Base-by-base conservation (phyloP, 2,888 invertebrate genomes). In the Chloroclysta siterata region DNA sequence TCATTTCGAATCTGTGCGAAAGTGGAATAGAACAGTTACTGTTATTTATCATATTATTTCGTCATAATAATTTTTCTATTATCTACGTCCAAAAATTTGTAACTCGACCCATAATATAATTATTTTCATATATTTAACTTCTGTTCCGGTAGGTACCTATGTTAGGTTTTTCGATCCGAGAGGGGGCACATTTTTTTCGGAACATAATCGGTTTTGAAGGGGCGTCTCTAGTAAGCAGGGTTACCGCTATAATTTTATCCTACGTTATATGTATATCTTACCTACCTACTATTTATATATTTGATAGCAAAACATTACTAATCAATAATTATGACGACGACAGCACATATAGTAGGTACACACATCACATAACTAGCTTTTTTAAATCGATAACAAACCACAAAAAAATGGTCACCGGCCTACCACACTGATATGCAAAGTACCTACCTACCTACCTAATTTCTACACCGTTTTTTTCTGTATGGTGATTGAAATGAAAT, bases 361-460 rank as follows among this genome's bases (percentile, higher is more conserved):
- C 39, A 44, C n/a, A 44, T 14, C n/a, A 44, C 44, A 1, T 10
- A 15, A 15, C 5, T 17, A 22, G 33, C 36, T 11, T 39, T 39
- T 42, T 42, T 3, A 14, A 17, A 44, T 44, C 29, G 41, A 51
- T 58, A 29, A 47, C 8, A 55, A 47, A 55, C 47, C 55, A 17
- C 55, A 14, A 33, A 46, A 47, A 55, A 14, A 28, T 39, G 10
- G 36, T 39, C 36, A 10, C 36, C 1, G 10, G 36, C n/a, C n/a
- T 5, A 53, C 41, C 53, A 28, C 53, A 28, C 28, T 28, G 53
- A 50, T 33, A 50, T 5, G 33, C 10, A 39, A 11, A 11, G 36
- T 39, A 2, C 36, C 5, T 8, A 8, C 7, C n/a, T n/a, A n/a
- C n/a, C n/a, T n/a, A n/a, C n/a, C n/a, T n/a, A n/a, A n/a, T n/a